Conservation (phyloP, 2,113 vertebrate genomes). For the Melanocharis versteri region DNA sequence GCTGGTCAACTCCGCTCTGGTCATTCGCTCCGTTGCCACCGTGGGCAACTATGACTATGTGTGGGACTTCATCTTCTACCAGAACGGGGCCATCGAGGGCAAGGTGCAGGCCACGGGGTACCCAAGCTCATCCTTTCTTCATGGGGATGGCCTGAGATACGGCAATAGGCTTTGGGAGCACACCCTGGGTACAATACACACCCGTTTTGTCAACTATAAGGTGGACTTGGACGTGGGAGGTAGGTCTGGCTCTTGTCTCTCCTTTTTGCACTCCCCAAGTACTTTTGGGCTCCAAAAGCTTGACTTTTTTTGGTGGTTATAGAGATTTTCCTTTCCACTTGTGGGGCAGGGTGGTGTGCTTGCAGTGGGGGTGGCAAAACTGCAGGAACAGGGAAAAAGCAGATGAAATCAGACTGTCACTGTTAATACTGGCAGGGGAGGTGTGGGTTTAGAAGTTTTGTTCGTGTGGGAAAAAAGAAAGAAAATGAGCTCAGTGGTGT, state of each 20-base stretch:
- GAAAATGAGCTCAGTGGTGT: accelerated
- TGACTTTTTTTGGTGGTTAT: accelerated
- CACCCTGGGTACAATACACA: constrained; percentile 83
- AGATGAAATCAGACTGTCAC: not conserved
- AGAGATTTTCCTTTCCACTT: accelerated
- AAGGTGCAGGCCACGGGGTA: constrained; percentile 88
- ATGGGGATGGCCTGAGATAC: constrained; percentile 68
- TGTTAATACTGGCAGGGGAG: not conserved
- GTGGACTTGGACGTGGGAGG: constrained; percentile 87
- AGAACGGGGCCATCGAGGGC: constrained; percentile 78
- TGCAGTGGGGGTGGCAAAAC: not conserved
- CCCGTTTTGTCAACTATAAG: constrained; percentile 85
- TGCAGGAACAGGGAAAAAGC: not conserved
- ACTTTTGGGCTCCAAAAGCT: accelerated
- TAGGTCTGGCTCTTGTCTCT: constrained; percentile 20
- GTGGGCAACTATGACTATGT: constrained; percentile 86
- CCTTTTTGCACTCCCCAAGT: not conserved
- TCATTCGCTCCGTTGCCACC: constrained; percentile 80
- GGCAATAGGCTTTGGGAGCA: constrained; percentile 82
- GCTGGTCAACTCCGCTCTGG: constrained; percentile 80
- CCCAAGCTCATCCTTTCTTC: constrained; percentile 77
- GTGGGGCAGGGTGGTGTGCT: accelerated
- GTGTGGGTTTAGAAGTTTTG: not conserved
- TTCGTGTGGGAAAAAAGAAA: not conserved
- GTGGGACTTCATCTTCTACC: constrained; percentile 88